Evolutionary conservation across 1,140 invertebrate genomes (phyloP).

Genomic region (Zaprionus nigranus): DNA sequence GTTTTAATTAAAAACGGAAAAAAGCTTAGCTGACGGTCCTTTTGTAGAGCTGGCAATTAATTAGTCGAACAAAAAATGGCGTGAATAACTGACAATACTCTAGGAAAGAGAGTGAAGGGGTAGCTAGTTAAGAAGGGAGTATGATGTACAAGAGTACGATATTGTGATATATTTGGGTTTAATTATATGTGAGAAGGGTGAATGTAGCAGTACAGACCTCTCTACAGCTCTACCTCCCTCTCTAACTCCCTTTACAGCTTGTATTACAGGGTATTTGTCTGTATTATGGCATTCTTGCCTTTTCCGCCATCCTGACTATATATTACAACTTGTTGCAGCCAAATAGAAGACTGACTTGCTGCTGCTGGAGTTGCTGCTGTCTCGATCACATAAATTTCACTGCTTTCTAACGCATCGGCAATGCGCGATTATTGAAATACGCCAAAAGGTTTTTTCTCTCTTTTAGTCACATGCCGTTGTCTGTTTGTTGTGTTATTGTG

Average conservation of each 20-base stretch:
- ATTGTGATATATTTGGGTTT: too few relatives aligned
- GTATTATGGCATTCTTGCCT: slow-evolving; percentile 19
- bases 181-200: neutral
- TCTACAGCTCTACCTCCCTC: neutral
- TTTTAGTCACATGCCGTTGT: neutral
- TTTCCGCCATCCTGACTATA: slow-evolving; percentile 46
- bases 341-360: slow-evolving; percentile 44
- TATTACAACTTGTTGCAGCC: slow-evolving; percentile 63
- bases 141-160: neutral
- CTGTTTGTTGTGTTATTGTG: neutral
- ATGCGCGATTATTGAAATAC: slow-evolving; percentile 74
- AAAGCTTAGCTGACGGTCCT: slow-evolving; percentile 8
- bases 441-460: slow-evolving; percentile 71
- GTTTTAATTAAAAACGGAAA: slow-evolving; percentile 49
- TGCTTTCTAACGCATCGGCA: slow-evolving; percentile 71
- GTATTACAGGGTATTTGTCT: slow-evolving; percentile 17
- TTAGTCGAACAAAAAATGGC: slow-evolving; percentile 65
- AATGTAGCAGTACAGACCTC: neutral
- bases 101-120: neutral
- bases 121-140: neutral
- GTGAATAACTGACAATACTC: slow-evolving; percentile 31
- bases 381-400: slow-evolving; percentile 64
- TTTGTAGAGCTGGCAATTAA: slow-evolving; percentile 62
- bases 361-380: slow-evolving; percentile 20
- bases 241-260: neutral